phyloP scores from a whole-genome alignment of 2,888 invertebrate species.

The Bellardia pandia region DNA sequence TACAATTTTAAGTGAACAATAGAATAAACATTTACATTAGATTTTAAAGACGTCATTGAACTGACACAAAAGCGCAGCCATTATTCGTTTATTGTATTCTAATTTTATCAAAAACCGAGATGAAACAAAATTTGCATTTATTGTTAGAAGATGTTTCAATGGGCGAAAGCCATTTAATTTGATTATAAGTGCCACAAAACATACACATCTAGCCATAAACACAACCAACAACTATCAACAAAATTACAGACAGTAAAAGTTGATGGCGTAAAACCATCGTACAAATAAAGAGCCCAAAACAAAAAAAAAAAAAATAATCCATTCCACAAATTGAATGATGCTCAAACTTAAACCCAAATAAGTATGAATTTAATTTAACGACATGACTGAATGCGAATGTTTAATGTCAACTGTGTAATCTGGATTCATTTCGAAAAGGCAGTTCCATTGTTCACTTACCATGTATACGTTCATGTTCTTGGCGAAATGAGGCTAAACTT shows the following conservation, averaged over 20 bases:
- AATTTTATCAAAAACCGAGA: constrained; percentile 3
- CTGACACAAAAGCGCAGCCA: constrained; percentile 4
- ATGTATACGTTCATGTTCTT: constrained; percentile 84
- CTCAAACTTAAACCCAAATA: background rate
- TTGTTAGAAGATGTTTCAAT: constrained; percentile 14
- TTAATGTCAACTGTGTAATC: background rate
- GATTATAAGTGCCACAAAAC: constrained; percentile 23
- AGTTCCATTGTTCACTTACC: constrained; percentile 78
- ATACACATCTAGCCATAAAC: constrained; percentile 8
- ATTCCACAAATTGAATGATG: background rate
- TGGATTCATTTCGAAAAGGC: background rate
- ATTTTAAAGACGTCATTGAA: constrained; percentile 16
- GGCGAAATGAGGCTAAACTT: constrained; percentile 86
- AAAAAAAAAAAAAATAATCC: constrained; percentile 16
- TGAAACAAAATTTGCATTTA: constrained; percentile 6
- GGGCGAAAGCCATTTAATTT: constrained; percentile 30
- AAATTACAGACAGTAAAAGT: constrained; percentile 44
- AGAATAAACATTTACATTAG: background rate
- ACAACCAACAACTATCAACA: background rate
- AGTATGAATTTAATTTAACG: background rate
- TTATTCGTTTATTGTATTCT: constrained; percentile 11
- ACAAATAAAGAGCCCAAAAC: background rate
- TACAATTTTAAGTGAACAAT: background rate
- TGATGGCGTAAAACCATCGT: constrained; percentile 19
- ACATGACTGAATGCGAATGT: background rate